These are phyloP conservation scores for Epinephelus awoara DNA, from an alignment of 2,797 vertebrate species.

Conservation along the genomic window DNA sequence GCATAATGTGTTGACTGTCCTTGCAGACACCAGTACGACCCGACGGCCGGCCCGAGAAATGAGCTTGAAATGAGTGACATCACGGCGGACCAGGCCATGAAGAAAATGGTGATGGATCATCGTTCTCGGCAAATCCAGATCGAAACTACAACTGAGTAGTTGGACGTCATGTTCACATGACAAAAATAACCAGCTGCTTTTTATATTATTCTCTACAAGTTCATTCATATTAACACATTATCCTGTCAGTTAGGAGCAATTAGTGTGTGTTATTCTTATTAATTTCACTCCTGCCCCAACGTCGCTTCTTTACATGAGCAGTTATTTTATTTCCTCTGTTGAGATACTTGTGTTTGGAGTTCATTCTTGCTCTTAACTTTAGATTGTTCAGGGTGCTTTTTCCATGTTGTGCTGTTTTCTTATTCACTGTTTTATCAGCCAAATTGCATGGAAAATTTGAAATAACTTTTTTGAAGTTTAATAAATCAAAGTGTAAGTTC, in stretches of 20 bases:
- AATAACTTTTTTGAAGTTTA: no score
- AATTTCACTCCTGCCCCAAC: background rate
- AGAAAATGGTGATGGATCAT: constrained; percentile 68
- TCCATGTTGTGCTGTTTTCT: accelerated
- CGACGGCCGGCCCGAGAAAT: constrained; percentile 36
- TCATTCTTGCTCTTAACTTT: background rate
- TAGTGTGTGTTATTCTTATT: background rate
- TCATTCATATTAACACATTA: background rate
- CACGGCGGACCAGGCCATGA: constrained; percentile 57
- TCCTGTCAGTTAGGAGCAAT: background rate
- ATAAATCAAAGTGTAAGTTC: background rate
- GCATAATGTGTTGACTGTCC: no score
- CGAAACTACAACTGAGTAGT: background rate
- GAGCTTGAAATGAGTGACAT: constrained; percentile 43
- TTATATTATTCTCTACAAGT: no score
- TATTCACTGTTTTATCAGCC: background rate
- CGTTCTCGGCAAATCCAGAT: constrained; percentile 59
- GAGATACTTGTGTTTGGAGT: background rate
- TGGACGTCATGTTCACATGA: background rate
- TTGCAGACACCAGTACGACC: constrained; percentile 56
- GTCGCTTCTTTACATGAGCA: background rate
- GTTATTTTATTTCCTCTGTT: background rate
- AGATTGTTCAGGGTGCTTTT: background rate
- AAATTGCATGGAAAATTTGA: no score
- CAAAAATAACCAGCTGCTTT: background rate